phyloP scores from a whole-genome alignment of 1,140 invertebrate species.

The Drosophila azteca region DNA sequence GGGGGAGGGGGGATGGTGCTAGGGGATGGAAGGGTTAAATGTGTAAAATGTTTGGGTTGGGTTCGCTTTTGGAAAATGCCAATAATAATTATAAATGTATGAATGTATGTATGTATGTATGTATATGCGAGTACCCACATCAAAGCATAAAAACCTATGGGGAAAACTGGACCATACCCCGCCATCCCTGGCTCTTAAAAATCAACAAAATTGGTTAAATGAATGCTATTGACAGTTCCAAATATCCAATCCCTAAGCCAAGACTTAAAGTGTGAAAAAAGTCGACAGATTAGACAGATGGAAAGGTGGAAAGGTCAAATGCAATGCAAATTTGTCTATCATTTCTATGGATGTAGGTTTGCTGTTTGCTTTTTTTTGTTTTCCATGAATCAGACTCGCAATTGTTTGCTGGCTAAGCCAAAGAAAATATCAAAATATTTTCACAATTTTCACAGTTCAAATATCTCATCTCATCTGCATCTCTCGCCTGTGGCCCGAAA shows the following conservation, averaged over 20 bases:
- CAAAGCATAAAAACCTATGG: slow-evolving; percentile 38
- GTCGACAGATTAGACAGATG: too few species aligned
- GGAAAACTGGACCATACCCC: neutral
- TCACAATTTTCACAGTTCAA: too few species aligned
- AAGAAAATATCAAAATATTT: too few species aligned
- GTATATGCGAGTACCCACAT: slow-evolving; percentile 48
- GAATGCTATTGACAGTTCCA: slow-evolving; percentile 39
- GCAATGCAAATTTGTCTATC: too few species aligned
- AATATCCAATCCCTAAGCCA: slow-evolving; percentile 11
- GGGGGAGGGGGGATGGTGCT: neutral
- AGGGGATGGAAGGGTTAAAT: neutral
- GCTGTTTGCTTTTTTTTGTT: too few species aligned
- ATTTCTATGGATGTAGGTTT: too few species aligned
- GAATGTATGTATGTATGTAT: too few species aligned
- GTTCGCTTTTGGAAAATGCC: slow-evolving; percentile 41
- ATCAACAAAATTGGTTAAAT: slow-evolving; percentile 29
- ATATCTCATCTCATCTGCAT: too few species aligned
- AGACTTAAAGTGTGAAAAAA: neutral
- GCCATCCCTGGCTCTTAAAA: slow-evolving; percentile 1
- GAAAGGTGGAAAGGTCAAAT: too few species aligned
- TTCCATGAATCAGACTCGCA: too few species aligned
- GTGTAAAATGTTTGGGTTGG: neutral
- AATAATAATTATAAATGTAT: slow-evolving; percentile 74
- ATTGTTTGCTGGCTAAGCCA: too few species aligned
- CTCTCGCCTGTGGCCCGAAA: too few species aligned